phyloP scores from a whole-genome alignment of 2,888 invertebrate genomes.

The Thysanoteuthis rhombus region DNA sequence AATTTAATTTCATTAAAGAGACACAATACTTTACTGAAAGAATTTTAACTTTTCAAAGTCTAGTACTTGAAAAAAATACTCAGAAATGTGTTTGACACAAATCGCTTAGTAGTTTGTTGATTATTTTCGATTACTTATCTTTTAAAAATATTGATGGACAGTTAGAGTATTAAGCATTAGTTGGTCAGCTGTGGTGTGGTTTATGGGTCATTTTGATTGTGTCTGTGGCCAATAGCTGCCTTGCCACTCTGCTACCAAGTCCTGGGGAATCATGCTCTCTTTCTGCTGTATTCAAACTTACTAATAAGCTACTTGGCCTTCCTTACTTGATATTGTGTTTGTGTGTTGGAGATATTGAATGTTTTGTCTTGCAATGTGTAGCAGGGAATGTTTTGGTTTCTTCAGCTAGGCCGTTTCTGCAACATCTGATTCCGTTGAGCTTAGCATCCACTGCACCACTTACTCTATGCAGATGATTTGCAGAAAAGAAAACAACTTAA shows the following conservation, averaged over 20 bases:
- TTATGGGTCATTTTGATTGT: slow-evolving; percentile 17
- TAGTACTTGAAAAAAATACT: too few species aligned
- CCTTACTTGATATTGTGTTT: not conserved
- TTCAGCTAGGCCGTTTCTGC: not conserved
- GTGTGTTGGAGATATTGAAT: not conserved
- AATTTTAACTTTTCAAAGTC: not conserved
- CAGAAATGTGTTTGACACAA: not conserved
- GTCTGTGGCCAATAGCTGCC: not conserved
- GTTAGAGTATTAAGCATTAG: not conserved
- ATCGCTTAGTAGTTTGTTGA: not conserved
- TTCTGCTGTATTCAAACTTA: not conserved
- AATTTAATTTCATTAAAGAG: too few species aligned
- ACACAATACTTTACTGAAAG: not conserved
- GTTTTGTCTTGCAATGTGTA: not conserved
- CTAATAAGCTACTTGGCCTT: not conserved
- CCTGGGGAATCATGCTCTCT: not conserved
- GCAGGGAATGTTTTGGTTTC: not conserved
- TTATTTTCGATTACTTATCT: not conserved
- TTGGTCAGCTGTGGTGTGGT: not conserved
- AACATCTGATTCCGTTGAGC: not conserved
- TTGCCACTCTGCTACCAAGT: not conserved
- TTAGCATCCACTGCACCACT: not conserved
- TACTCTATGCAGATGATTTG: not conserved
- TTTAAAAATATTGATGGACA: not conserved
- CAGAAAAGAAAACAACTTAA: not conserved